Conservation (phyloP, 2,113 vertebrate genomes). For the Illadopsis cleaveri region DNA sequence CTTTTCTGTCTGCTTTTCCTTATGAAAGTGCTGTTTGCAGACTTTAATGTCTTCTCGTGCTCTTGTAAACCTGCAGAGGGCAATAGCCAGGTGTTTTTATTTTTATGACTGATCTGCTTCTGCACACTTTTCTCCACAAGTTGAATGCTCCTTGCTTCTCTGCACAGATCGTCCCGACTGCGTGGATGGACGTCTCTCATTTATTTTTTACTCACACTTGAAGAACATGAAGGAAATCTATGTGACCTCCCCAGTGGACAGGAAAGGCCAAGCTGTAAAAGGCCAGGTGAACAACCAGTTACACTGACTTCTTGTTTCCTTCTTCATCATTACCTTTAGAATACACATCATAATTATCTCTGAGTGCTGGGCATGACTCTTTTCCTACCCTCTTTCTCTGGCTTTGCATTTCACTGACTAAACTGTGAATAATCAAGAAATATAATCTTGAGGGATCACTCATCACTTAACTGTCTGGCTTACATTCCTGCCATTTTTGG, state of each 20-base stretch:
- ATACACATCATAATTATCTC: neutral
- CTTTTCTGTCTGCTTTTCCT: neutral
- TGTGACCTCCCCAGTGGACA: conserved; percentile 79
- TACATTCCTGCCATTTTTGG: neutral
- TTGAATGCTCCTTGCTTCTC: neutral
- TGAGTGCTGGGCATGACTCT: neutral
- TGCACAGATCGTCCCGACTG: conserved; percentile 91
- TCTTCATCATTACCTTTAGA: neutral
- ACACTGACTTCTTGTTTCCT: neutral
- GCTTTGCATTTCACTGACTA: neutral
- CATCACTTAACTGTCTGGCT: neutral
- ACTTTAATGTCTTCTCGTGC: neutral
- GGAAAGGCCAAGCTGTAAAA: conserved; percentile 79
- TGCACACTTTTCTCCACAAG: neutral
- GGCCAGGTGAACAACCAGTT: conserved; percentile 83
- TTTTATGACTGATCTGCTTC: neutral
- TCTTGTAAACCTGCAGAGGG: neutral
- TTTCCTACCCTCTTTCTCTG: neutral
- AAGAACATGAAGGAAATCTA: conserved; percentile 96
- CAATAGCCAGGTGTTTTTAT: neutral
- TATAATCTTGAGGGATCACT: neutral
- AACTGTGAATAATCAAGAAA: neutral
- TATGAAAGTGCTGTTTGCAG: neutral
- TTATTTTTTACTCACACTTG: conserved; percentile 91
- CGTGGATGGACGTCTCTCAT: conserved; percentile 83